A percentile compares a stretch with the other conserved stretches of the same genome.
Conservation (phyloP, 2,888 invertebrate species). For the Ctena decussata region DNA sequence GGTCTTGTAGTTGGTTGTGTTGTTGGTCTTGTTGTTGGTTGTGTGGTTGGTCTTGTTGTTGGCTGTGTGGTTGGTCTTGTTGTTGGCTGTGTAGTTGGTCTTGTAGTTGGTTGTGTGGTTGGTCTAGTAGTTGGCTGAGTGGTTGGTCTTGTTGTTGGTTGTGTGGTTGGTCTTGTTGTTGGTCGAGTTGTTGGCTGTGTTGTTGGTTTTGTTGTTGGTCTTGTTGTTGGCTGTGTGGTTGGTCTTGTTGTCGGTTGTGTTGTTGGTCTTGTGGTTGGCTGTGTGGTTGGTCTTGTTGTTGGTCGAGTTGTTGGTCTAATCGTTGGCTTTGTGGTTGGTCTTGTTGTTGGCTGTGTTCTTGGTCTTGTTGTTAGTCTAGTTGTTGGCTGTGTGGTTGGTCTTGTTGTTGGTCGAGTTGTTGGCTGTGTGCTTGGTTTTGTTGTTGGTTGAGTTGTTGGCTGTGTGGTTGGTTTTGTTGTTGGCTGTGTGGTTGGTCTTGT, state of each 20-base stretch:
- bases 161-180: neutral
- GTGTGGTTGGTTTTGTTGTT: neutral
- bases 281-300: neutral
- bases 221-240: neutral
- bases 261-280: neutral
- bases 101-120: neutral
- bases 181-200: neutral
- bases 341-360: neutral
- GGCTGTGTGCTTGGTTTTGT: neutral
- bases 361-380: neutral
- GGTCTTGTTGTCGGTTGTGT: neutral
- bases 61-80: neutral
- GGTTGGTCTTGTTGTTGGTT: neutral
- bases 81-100: neutral
- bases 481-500: neutral
- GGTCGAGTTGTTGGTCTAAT: neutral
- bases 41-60: neutral
- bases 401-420: constrained; percentile 2
- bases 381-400: constrained; percentile 2
- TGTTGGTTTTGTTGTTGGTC: neutral
- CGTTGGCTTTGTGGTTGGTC: neutral
- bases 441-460: neutral
- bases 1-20: neutral
- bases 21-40: neutral
- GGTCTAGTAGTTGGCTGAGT: neutral